Conservation (phyloP, 2,113 vertebrate species). For the Calyptomena viridis region DNA sequence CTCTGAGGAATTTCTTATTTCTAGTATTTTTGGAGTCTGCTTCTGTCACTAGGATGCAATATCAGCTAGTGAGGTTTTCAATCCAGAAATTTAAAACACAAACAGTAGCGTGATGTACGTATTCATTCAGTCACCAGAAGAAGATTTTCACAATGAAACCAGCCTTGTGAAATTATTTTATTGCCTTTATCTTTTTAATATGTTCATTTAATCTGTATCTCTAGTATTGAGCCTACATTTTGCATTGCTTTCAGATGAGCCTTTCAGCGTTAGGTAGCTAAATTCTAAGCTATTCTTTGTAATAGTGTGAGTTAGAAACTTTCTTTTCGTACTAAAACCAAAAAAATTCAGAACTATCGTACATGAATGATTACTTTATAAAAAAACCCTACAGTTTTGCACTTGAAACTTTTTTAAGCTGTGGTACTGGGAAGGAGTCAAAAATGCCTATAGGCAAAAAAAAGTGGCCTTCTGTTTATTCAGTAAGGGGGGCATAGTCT, state of each 20-base stretch:
- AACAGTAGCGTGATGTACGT: neutral
- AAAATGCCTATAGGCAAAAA: neutral
- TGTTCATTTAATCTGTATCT: neutral
- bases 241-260: neutral
- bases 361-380: neutral
- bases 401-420: neutral
- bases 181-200: neutral
- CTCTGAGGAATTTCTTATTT: neutral
- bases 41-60: neutral
- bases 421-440: neutral
- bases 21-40: neutral
- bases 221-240: neutral
- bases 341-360: neutral
- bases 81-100: neutral
- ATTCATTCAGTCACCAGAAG: neutral
- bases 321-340: neutral
- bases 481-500: neutral
- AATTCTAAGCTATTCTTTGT: neutral
- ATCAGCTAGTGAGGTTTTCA: neutral
- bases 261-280: neutral
- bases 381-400: neutral
- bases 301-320: neutral
- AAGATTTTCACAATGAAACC: neutral
- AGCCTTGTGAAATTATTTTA: neutral
- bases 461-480: neutral